phyloP scores from a whole-genome alignment of 2,113 vertebrate genomes.

The Neopipo cinnamomea region DNA sequence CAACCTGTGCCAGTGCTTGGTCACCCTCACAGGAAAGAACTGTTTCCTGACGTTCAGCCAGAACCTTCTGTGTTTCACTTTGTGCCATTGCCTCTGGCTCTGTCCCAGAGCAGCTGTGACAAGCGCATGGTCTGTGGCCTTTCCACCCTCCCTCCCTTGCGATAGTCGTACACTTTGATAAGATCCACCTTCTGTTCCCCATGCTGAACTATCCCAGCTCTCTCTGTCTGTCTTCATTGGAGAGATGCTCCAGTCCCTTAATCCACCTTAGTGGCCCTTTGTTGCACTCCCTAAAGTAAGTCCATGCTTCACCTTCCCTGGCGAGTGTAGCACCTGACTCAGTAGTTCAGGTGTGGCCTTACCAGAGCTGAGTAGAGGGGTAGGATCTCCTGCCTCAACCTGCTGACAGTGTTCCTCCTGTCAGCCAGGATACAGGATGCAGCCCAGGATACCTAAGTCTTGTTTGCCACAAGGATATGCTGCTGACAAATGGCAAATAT shows the following conservation, averaged over 20 bases:
- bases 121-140: neutral
- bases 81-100: neutral
- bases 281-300: neutral
- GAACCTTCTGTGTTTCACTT: neutral
- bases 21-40: neutral
- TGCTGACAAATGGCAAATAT: neutral
- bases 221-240: neutral
- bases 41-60: neutral
- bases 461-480: neutral
- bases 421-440: too few relatives aligned
- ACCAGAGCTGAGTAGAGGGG: neutral
- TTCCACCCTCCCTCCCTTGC: neutral
- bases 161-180: neutral
- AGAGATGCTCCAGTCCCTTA: neutral
- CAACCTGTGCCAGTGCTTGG: neutral
- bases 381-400: accelerated
- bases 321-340: neutral
- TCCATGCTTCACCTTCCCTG: neutral
- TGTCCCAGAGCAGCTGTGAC: neutral
- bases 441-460: neutral
- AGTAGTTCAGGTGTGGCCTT: neutral
- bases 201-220: neutral
- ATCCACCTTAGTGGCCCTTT: neutral
- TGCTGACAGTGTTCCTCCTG: neutral
- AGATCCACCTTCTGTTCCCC: neutral